These are phyloP conservation scores for Potorous gilbertii DNA, from an alignment of 2,797 vertebrate genomes.

Conservation along the genomic window DNA sequence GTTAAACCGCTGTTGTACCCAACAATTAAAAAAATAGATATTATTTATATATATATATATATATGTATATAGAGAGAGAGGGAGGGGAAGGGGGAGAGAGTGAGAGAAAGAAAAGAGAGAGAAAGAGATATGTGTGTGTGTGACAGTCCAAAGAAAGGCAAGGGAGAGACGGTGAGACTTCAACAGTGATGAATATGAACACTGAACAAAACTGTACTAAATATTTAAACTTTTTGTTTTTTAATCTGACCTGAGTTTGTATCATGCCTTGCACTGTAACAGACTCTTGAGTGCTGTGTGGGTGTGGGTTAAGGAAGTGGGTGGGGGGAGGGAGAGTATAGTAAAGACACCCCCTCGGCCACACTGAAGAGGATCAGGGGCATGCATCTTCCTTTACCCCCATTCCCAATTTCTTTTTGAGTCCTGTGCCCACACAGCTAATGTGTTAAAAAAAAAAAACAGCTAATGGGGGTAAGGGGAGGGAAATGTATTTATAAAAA, in stretches of 20 bases:
- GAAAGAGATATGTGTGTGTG: slow-evolving; percentile 62
- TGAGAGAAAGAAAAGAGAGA: background rate
- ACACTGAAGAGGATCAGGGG: slow-evolving; percentile 15
- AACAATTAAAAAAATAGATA: slow-evolving; percentile 72
- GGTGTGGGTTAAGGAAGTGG: slow-evolving; percentile 63
- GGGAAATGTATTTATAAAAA: slow-evolving; percentile 88
- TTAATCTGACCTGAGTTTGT: slow-evolving; percentile 86
- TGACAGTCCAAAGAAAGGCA: slow-evolving; percentile 75
- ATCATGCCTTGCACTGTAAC: slow-evolving; percentile 83
- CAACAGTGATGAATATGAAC: slow-evolving; percentile 77
- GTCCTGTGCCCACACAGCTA: slow-evolving; percentile 81
- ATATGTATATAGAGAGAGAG: background rate
- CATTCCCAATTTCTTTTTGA: slow-evolving; percentile 64
- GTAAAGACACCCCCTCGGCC: slow-evolving; percentile 31
- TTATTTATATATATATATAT: background rate
- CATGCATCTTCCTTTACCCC: background rate
- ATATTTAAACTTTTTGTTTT: slow-evolving; percentile 79
- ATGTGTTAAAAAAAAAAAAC: slow-evolving; percentile 62
- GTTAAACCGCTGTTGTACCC: slow-evolving; percentile 80
- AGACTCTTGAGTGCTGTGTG: slow-evolving; percentile 75
- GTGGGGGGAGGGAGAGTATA: slow-evolving; percentile 37
- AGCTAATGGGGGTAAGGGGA: slow-evolving; percentile 42
- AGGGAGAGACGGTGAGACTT: slow-evolving; percentile 68
- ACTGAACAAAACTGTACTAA: slow-evolving; percentile 82
- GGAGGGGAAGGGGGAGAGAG: background rate